Evolutionary conservation across 2,113 vertebrate species (phyloP), one percentile per base, ranked within the genome.

Genomic region (Haplotaxodon microlepis): DNA sequence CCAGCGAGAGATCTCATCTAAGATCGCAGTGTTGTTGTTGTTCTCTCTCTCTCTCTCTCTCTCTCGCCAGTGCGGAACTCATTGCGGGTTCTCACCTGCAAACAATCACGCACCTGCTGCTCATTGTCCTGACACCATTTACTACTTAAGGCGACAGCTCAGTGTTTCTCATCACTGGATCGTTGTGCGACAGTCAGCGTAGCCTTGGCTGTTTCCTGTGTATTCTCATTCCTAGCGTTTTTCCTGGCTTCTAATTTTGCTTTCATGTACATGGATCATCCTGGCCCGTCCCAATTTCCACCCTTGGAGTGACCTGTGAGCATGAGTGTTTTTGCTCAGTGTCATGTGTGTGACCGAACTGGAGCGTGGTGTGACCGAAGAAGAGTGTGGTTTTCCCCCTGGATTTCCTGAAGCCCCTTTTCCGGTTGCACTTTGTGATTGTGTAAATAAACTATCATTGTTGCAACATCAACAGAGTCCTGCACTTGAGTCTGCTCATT

Each of bases 211-310:
- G 5, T 59, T 59, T 59, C 56, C 27, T 59, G 27, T 59, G 27
- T 31, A 59, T 31, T 59, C 14, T 59, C 56, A 59, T 59, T 59
- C 14, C 27, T 59, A 59, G 27, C 27, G 1, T 17, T 59, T 59
- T 59, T 59, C 56, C 14, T 17, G 14, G 27, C 14, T 17, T 59
- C 56, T 31, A 17, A 59, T 59, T 59, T 31, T 59, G 56, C 56
- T 59, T 59, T 31, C 56, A 31, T 59, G 56, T 59, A 31, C 56
- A 59, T 31, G 8, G 27, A 59, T 59, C 56, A 59, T 59, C 56
- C 56, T 59, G 56, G 56, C 14, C 56, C 0, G 0, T 59, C 27
- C 5, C 56, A 6, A 4, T 59, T 59, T 59, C 56, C 56, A 59
- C 27, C 56, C 27, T 29, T 59, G 14, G 8, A 59, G 8, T 59